Base-by-base conservation (phyloP, 1,140 invertebrate genomes). In the Lepidurus couesii region DNA sequence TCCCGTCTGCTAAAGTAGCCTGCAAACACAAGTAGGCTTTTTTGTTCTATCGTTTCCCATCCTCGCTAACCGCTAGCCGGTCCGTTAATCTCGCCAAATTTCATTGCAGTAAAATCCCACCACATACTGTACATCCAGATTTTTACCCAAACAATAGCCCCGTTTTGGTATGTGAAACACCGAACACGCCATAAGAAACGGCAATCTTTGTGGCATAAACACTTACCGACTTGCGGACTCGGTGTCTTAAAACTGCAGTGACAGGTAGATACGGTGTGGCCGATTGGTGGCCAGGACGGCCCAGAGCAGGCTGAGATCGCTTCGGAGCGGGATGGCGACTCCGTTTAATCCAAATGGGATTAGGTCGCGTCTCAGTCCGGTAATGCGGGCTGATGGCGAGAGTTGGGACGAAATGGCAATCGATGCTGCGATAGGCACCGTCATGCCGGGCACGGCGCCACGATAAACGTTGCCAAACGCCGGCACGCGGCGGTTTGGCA, bases 211-310 rank as follows among this genome's bases (percentile, higher is more conserved):
- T 21, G 53, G 21, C 53, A 7, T 65, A 65, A 65, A n/a, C 6
- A 21, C 53, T 65, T 65, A 65, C 53, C 53, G 53, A 65, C 53
- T n/a, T 65, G 53, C 53, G 53, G 16, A 65, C 53, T 65, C 21
- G 53, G 21, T 21, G 53, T 65, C 53, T 65, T 65, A 65, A n/a
- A 65, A 65, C 53, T n/a, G 53, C n/a, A 0, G 53, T 65, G 53
- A 65, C 16, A 7, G 53, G 53, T 65, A 65, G 16, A 16, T 65
- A 65, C 53, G 53, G 53, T 13, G 4, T 65, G 21, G 53, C 53
- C 53, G n/a, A 65, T 21, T 13, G 53, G 11, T 1, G 5, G 47
- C 13, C 10, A 53, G 3, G 53, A 13, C 53, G 34, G 34, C 34
- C 34, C 34, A 21, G 21, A 16, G 53, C 53, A 7, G 21, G n/a